Evolutionary conservation across 2,113 vertebrate genomes (phyloP).

Genomic region (Ginglymostoma cirratum): DNA sequence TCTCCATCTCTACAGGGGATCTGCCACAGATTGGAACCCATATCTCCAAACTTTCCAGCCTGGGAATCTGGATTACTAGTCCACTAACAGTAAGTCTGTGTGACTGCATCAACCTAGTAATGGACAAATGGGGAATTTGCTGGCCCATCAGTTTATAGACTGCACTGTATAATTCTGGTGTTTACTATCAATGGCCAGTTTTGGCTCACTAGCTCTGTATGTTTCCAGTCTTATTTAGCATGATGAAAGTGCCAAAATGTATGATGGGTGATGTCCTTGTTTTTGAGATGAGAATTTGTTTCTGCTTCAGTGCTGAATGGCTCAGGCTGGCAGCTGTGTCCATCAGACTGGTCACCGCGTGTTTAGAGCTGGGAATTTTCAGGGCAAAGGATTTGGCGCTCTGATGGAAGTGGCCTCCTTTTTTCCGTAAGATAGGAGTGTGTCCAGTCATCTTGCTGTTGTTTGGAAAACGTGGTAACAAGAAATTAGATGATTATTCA

Average conservation of each 20-base stretch:
- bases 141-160: neutral
- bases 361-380: neutral
- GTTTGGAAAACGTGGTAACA: neutral
- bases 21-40: too few species aligned
- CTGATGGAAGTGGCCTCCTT: neutral
- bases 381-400: neutral
- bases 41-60: too few species aligned
- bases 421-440: neutral
- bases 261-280: neutral
- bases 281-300: neutral
- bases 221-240: neutral
- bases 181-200: neutral
- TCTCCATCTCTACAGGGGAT: too few species aligned
- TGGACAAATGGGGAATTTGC: neutral
- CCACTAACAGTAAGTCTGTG: too few species aligned
- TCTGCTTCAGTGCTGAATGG: neutral
- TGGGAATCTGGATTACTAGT: too few species aligned
- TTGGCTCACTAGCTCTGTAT: neutral
- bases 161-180: neutral
- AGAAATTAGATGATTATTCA: neutral
- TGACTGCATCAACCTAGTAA: neutral
- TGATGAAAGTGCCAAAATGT: neutral
- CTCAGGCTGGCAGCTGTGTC: neutral
- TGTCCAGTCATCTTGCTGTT: neutral
- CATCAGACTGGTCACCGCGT: neutral